phyloP scores from a whole-genome alignment of 2,797 vertebrate species.

The Linurgus olivaceus region DNA sequence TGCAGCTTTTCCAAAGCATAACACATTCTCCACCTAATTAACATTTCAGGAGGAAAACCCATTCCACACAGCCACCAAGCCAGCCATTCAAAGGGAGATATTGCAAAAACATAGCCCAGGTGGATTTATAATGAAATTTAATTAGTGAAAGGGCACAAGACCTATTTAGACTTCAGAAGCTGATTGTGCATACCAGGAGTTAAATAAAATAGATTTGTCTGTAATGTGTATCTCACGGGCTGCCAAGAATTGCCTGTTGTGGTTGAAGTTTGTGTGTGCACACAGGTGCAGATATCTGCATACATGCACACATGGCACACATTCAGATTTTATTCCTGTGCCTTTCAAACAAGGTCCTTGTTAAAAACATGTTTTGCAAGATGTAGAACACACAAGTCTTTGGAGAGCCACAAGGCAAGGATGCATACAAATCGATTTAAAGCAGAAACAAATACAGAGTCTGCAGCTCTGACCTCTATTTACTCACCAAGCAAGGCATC shows the following conservation, averaged over 20 bases:
- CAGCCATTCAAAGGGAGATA: conserved; percentile 51
- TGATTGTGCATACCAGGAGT: neutral
- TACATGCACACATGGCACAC: fast-evolving
- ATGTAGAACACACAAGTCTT: neutral
- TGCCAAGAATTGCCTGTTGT: neutral
- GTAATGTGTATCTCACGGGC: neutral
- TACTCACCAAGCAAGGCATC: neutral
- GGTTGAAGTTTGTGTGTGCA: neutral
- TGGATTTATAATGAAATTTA: conserved; percentile 64
- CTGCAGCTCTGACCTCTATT: neutral
- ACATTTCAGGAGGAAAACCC: conserved; percentile 65
- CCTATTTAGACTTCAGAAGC: neutral
- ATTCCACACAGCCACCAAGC: conserved; percentile 3
- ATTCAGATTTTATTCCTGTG: neutral
- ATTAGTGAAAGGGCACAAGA: conserved; percentile 60
- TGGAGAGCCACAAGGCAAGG: neutral
- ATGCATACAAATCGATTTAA: neutral
- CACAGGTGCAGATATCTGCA: neutral
- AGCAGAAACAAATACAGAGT: neutral
- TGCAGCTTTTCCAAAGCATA: conserved; percentile 54
- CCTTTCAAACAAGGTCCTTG: neutral
- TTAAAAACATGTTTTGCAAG: neutral
- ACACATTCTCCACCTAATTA: conserved; percentile 69
- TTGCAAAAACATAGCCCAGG: conserved; percentile 49
- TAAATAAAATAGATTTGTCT: neutral